Evolutionary conservation across 1,140 invertebrate genomes (phyloP), one percentile per base, ranked within the genome.

Genomic region (Ostrea edulis): DNA sequence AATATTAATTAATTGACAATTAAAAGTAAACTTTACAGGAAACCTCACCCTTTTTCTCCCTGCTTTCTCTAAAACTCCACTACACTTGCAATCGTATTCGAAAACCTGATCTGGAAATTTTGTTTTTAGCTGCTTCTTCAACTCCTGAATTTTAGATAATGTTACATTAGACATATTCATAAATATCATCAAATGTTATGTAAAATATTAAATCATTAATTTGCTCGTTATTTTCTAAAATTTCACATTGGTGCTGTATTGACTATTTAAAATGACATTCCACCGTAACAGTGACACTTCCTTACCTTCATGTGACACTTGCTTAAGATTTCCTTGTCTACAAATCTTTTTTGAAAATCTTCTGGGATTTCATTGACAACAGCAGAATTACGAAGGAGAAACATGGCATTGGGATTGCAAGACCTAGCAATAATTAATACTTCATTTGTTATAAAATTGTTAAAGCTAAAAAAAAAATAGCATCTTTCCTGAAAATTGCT

Each of bases 391-490:
- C 94, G 87, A 8, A 95, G 20, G 77, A 94, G 93, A 89, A 95
- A 95, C 29, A 91, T 89, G 44, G 93, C 93, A 93, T 95, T 94
- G 53, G 90, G 92, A 89, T 94, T 95, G 12, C 87, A 82, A 25
- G 85, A 90, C 77, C 94, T 93, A 85, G 58, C 91, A 92, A 52
- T n/a, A 62, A 84, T 87, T 3, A 20, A 44, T 44, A 44, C 35
- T 44, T 44, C 35, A 44, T 44, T 44, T 44, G 35, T 44, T 44
- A 44, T 44, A 44, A 44, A 44, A 44, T 2, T 44, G 35, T 44
- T 44, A n/a, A n/a, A n/a, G n/a, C n/a, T n/a, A n/a, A n/a, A n/a
- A n/a, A n/a, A n/a, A n/a, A n/a, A n/a, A n/a, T n/a, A n/a, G n/a
- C n/a, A n/a, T n/a, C n/a, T n/a, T n/a, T n/a, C n/a, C n/a, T n/a